These are phyloP conservation scores for Amphilophus citrinellus DNA, from an alignment of 2,113 vertebrate genomes.

Conservation along the genomic window DNA sequence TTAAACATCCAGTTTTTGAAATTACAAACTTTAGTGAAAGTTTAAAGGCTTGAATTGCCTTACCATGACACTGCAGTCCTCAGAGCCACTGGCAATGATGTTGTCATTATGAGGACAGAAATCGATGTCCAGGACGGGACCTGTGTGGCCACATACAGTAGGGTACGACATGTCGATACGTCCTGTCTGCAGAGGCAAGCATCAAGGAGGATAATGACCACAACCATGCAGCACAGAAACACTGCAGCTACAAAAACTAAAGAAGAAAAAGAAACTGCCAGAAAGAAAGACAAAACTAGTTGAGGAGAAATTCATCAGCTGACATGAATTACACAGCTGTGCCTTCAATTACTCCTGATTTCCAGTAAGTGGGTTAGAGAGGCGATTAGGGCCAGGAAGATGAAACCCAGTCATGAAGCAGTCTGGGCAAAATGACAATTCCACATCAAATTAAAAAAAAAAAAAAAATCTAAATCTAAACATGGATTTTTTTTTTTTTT, in stretches of 20 bases:
- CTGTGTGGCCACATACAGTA: slow-evolving; percentile 89
- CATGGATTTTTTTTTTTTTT: neutral
- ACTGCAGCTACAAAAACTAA: neutral
- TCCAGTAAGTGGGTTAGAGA: slow-evolving; percentile 47
- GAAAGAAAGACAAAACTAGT: neutral
- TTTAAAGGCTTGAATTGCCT: neutral
- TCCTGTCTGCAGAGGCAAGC: slow-evolving; percentile 81
- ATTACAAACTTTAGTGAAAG: neutral
- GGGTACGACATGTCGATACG: slow-evolving; percentile 90
- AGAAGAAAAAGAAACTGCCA: neutral
- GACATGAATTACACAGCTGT: slow-evolving; percentile 56
- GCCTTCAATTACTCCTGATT: slow-evolving; percentile 60
- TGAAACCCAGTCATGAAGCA: neutral
- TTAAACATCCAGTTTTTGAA: neutral
- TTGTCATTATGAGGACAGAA: slow-evolving; percentile 94
- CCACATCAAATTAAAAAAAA: neutral
- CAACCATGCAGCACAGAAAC: neutral
- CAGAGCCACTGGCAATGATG: slow-evolving; percentile 91
- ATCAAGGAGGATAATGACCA: neutral
- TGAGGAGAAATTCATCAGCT: slow-evolving; percentile 53
- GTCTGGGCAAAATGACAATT: neutral
- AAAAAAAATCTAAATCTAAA: neutral
- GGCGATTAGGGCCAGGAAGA: neutral
- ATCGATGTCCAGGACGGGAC: slow-evolving; percentile 90
- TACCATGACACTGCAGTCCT: slow-evolving; percentile 92